Percentiles rank a stretch among this genome's conserved stretches.
Evolutionary conservation across 2,797 vertebrate genomes (phyloP).

Genomic region (Hyperoplus immaculatus): DNA sequence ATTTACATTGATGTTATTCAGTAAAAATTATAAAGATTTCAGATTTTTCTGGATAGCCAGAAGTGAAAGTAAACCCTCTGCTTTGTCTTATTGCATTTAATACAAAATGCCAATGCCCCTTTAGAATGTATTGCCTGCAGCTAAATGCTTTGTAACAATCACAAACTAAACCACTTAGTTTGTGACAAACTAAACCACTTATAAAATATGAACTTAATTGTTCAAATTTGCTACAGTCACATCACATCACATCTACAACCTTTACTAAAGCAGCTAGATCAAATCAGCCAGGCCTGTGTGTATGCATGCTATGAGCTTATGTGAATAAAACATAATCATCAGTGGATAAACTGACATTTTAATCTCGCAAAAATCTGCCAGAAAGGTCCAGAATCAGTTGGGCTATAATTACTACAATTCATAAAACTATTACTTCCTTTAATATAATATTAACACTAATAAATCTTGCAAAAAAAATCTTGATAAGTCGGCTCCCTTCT

Average conservation of each 20-base stretch:
- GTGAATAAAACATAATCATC: background rate
- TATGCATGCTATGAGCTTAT: background rate
- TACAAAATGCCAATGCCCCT: no score
- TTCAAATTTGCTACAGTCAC: background rate
- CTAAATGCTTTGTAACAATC: background rate
- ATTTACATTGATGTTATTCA: no score
- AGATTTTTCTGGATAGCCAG: no score
- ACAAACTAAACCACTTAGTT: no score
- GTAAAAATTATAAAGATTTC: no score
- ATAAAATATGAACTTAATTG: background rate
- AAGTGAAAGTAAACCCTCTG: no score
- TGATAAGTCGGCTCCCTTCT: background rate
- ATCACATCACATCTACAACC: background rate
- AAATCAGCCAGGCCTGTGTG: background rate
- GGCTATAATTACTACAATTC: background rate
- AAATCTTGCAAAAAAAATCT: slow-evolving; percentile 1
- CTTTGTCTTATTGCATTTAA: no score
- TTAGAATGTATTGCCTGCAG: no score
- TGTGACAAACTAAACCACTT: no score
- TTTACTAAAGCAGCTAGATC: background rate
- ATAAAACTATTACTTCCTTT: background rate
- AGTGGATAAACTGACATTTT: background rate
- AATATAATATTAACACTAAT: background rate
- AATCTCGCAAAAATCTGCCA: background rate
- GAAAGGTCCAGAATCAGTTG: background rate